A percentile compares a stretch with the other conserved stretches of the same genome.
Conservation (phyloP, 2,888 invertebrate species). For the Eupithecia tripunctaria region DNA sequence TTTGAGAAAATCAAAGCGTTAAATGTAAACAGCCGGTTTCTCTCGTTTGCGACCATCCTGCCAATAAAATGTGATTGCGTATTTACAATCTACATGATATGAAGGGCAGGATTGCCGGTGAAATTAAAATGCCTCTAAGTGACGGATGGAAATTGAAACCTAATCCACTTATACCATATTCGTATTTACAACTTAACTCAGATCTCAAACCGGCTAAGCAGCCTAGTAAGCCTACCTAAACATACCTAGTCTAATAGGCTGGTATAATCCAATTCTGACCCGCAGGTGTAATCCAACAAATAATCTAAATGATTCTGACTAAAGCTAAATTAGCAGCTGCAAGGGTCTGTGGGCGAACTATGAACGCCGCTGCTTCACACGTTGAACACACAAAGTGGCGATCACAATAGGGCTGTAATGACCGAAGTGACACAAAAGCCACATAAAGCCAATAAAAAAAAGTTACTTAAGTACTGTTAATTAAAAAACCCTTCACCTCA, state of each 20-base stretch:
- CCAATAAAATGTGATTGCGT: conserved; percentile 11
- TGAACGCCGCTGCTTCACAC: too few relatives aligned
- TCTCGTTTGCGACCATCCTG: conserved; percentile 17
- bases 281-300: too few relatives aligned
- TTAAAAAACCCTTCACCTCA: too few relatives aligned
- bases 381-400: too few relatives aligned
- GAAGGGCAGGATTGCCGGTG: conserved; percentile 28
- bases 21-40: background rate
- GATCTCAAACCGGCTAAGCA: background rate
- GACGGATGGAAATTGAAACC: conserved; percentile 33
- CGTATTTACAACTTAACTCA: conserved; percentile 25
- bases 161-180: conserved; percentile 24
- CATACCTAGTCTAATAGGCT: background rate
- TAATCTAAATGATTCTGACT: too few relatives aligned
- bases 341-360: too few relatives aligned
- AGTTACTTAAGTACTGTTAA: too few relatives aligned
- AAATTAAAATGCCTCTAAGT: conserved; percentile 30
- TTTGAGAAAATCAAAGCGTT: background rate
- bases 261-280: too few relatives aligned
- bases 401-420: too few relatives aligned
- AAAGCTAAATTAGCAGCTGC: too few relatives aligned
- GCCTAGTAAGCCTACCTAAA: background rate
- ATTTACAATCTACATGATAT: conserved; percentile 12
- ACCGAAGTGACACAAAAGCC: too few relatives aligned
- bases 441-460: too few relatives aligned